Percentiles rank a stretch among this genome's conserved stretches.
Conservation (phyloP, 1,140 invertebrate species). For the Zaprionus ghesquierei region DNA sequence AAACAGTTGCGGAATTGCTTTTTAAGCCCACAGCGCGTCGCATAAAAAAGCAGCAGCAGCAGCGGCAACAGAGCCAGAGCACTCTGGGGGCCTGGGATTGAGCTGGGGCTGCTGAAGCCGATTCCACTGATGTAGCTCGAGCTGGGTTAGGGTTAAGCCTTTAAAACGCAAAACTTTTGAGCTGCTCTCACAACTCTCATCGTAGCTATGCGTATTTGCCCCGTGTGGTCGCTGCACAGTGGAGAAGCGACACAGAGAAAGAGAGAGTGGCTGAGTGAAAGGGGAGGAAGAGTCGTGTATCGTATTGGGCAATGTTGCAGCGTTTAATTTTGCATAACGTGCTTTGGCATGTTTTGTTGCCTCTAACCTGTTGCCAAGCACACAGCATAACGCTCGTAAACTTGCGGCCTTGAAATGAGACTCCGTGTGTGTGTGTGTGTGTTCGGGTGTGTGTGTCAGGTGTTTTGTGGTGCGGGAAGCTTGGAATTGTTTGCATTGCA, state of each 20-base stretch:
- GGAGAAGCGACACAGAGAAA: constrained; percentile 5
- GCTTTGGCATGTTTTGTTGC: constrained; percentile 13
- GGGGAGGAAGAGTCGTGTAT: neutral
- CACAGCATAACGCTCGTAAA: constrained; percentile 30
- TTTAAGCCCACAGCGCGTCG: constrained; percentile 73
- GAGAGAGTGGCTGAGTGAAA: neutral
- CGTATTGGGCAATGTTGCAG: constrained; percentile 37
- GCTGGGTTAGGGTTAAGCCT: constrained; percentile 57
- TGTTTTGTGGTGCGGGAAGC: neutral
- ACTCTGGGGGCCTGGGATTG: constrained; percentile 56
- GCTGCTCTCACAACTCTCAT: constrained; percentile 74
- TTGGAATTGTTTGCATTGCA: constrained; percentile 67
- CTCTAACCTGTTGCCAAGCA: constrained; percentile 62
- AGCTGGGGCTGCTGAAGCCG: constrained; percentile 34
- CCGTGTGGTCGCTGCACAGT: constrained; percentile 51
- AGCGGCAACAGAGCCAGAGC: constrained; percentile 9
- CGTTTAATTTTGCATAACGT: constrained; percentile 54
- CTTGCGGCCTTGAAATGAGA: constrained; percentile 52
- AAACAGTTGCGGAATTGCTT: constrained; percentile 80
- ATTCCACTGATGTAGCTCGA: constrained; percentile 3
- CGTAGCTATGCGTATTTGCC: constrained; percentile 68
- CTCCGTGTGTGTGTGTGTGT: neutral
- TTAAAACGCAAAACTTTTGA: constrained; percentile 79
- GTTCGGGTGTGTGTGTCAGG: neutral
- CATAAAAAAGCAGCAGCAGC: constrained; percentile 63